These are phyloP conservation scores for Lemur catta DNA, from an alignment of 2,797 vertebrate genomes.

Conservation along the genomic window DNA sequence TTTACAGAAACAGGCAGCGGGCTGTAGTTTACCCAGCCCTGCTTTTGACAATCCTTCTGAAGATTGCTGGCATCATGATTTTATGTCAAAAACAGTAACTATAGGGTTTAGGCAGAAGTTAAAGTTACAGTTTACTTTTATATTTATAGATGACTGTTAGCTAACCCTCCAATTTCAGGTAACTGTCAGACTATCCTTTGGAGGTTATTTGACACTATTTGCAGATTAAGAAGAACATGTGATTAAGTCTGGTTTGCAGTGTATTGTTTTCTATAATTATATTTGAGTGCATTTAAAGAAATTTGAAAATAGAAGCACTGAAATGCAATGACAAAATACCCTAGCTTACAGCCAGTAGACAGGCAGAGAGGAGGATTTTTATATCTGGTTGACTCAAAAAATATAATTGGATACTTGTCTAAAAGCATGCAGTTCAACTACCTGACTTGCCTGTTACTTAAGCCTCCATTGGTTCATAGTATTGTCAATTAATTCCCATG, in stretches of 20 bases:
- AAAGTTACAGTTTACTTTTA: background rate
- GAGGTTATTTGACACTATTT: background rate
- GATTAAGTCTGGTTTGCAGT: background rate
- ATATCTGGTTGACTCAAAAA: background rate
- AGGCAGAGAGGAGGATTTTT: background rate
- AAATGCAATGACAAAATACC: background rate
- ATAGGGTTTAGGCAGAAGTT: background rate
- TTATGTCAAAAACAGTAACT: conserved; percentile 13
- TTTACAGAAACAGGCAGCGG: background rate
- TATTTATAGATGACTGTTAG: conserved; percentile 19
- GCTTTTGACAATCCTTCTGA: background rate
- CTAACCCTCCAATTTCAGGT: conserved; percentile 7
- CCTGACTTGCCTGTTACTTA: background rate
- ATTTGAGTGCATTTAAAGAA: background rate
- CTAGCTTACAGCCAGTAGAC: background rate
- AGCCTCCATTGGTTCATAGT: background rate
- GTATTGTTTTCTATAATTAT: conserved; percentile 43
- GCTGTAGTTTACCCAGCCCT: background rate
- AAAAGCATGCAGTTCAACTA: background rate
- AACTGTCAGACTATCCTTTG: conserved; percentile 19
- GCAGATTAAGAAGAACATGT: conserved; percentile 18
- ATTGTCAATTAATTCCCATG: background rate
- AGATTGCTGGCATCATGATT: background rate
- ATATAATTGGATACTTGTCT: background rate
- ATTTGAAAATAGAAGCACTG: conserved; percentile 2